Conservation (phyloP, 37 sponge, comb jelly and placozoan genomes). For the Petrosia ficiformis region DNA sequence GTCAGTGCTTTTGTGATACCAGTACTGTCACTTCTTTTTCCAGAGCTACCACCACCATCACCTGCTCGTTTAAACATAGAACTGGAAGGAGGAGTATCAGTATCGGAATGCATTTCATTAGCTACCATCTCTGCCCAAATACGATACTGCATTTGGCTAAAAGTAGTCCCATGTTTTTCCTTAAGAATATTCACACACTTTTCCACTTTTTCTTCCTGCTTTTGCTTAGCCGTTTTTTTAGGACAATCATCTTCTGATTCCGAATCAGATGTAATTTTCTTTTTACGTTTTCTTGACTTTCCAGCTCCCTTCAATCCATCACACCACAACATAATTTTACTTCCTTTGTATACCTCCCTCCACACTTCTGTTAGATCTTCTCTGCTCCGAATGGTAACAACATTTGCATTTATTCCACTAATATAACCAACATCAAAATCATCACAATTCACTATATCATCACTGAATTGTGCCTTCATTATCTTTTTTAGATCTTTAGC, state of each 20-base stretch:
- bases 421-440: slow-evolving; percentile 25
- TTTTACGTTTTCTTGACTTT: background rate
- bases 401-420: slow-evolving; percentile 8
- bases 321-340: slow-evolving; percentile 4
- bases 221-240: background rate
- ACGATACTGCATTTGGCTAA: slow-evolving; percentile 11
- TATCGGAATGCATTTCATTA: background rate
- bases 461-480: slow-evolving; percentile 16
- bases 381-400: slow-evolving; percentile 1
- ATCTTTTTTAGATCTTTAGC: slow-evolving; percentile 10
- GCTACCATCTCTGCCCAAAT: slow-evolving; percentile 14
- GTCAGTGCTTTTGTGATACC: background rate
- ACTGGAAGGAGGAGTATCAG: slow-evolving; percentile 14
- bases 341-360: slow-evolving; percentile 1
- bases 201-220: background rate
- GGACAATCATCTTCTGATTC: too few relatives aligned
- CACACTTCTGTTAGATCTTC: slow-evolving; percentile 7
- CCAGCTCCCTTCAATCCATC: slow-evolving; percentile 3
- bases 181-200: background rate
- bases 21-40: background rate
- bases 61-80: slow-evolving; percentile 18
- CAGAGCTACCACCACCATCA: background rate
- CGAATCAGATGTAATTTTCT: background rate
- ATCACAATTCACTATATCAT: slow-evolving; percentile 8
- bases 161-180: slow-evolving; percentile 15